Percentiles rank a stretch among this genome's conserved stretches.
These are phyloP conservation scores for Drosophila dunni DNA, from an alignment of 1,140 invertebrate genomes.

Conservation along the genomic window DNA sequence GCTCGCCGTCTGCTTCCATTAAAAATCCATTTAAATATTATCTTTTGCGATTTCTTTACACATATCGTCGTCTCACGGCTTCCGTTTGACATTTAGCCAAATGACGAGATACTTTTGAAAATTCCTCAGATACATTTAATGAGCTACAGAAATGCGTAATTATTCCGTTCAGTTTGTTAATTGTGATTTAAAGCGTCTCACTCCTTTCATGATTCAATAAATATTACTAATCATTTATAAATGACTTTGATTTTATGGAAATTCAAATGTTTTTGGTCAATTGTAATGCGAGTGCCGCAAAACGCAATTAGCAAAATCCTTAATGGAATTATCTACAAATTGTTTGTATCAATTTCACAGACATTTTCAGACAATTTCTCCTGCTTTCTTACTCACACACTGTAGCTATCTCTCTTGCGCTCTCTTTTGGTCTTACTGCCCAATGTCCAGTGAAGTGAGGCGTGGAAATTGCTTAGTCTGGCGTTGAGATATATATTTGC, in stretches of 20 bases:
- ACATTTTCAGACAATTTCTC: conserved; percentile 16
- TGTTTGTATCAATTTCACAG: conserved; percentile 26
- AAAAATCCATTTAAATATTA: conserved; percentile 74
- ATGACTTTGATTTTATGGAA: conserved; percentile 19
- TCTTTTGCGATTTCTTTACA: conserved; percentile 47
- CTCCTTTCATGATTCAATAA: neutral
- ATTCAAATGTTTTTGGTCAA: conserved; percentile 5
- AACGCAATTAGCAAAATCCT: conserved; percentile 21
- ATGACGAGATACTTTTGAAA: conserved; percentile 30
- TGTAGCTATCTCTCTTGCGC: neutral
- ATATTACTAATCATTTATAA: neutral
- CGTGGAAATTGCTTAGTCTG: conserved; percentile 21
- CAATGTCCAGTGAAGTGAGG: conserved; percentile 9
- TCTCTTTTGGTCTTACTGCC: neutral
- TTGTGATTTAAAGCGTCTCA: neutral
- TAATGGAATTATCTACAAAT: conserved; percentile 41
- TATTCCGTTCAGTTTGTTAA: conserved; percentile 9
- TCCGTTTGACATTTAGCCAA: conserved; percentile 65
- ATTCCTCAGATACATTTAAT: conserved; percentile 39
- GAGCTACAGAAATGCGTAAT: conserved; percentile 30
- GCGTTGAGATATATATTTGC: conserved; percentile 20
- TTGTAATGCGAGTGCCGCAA: conserved; percentile 28
- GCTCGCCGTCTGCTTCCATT: conserved; percentile 57
- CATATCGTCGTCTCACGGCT: conserved; percentile 21
- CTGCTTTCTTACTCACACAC: neutral